Evolutionary conservation across 2,888 invertebrate genomes (phyloP), one percentile per base, ranked within the genome.

Genomic region (Spodoptera exigua): DNA sequence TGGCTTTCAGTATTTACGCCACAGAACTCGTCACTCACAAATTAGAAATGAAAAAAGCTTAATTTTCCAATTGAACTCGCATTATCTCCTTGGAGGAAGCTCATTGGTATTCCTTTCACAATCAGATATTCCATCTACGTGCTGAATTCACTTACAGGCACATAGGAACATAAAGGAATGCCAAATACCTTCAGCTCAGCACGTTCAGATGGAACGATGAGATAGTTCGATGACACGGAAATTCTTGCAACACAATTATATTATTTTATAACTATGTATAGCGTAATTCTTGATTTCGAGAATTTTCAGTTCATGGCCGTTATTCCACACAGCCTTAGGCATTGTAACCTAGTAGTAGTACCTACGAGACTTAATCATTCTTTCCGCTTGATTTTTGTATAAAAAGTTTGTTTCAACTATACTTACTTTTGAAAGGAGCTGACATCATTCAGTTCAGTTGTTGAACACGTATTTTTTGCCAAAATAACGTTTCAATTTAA

Each of bases 51-150:
- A 47, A 46, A 55, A 59, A 51, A 39, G 17, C 41, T 47, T 43
- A 44, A 44, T 63, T 72, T 65, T 65, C 39, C 47, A 40, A 67
- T 61, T 70, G 61, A 69, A 68, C 57, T 61, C 68, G 59, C 74
- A 76, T 74, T 70, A 67, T 65, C 73, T 61, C 68, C 61, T 68
- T 68, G 59, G 12, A 27, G 43, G 58, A 40, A 59, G 56, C 80
- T 85, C 85, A 89, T 88, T 88, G 81, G 78, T 88, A 88, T 89
- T 87, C 87, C 64, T 64, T 73, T 58, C 75, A 65, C 79, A 77
- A 71, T 64, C 76, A 78, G 73, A 78, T 74, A 79, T 80, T 76
- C 79, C 61, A 72, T 61, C 66, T 73, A 69, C 75, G 77, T 63
- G 75, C 81, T 78, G 82, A 86, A 89, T 88, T 88, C 81, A 86